Evolutionary conservation across 2,113 vertebrate species (phyloP), one percentile per base, ranked within the genome.

Genomic region (Diphyllodes magnificus): DNA sequence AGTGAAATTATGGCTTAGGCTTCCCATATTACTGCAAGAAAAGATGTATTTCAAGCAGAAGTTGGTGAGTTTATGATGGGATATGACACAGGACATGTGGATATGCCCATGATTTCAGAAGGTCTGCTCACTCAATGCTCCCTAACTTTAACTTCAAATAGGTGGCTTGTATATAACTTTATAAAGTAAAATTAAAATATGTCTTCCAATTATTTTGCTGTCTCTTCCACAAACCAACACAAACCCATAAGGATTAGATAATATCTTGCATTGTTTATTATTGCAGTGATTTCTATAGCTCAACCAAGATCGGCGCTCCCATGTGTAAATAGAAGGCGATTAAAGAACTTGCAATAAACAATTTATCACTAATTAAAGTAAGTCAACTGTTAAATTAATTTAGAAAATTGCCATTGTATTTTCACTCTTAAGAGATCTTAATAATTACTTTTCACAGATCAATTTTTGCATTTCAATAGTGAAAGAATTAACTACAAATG

Each of bases 311-410:
- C 90, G 25, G 27, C 45, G 4, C 44, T 93, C 57, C 54, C 66
- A 79, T 72, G 50, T 4, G 2, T 70, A 88, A 95, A 90, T 33
- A 80, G 40, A 72, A 82, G 7, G 50, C 65, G 61, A 91, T 93
- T 95, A 90, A 85, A 88, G 63, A 63, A 88, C 71, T 93, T 77
- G 39, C 61, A 91, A 44, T 83, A 94, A 94, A 92, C 77, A 93
- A 56, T 92, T 94, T 96, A 57, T 53, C 63, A 61, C 24, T 91
- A 87, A 86, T 93, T 93, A 90, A 90, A 95, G 25, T 57, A 76
- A 92, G 50, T 49, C 93, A 96, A n/a, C 56, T 84, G 86, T 93
- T 89, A 93, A 93, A 96, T 96, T 90, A 85, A 72, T 89, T 95
- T 92, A 93, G 59, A 93, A 91, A 77, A 81, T 40, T 60, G 11